Percentiles rank a stretch among this genome's conserved stretches.
Evolutionary conservation across 2,888 invertebrate species (phyloP).

Genomic region (Aphidoletes aphidimyza): DNA sequence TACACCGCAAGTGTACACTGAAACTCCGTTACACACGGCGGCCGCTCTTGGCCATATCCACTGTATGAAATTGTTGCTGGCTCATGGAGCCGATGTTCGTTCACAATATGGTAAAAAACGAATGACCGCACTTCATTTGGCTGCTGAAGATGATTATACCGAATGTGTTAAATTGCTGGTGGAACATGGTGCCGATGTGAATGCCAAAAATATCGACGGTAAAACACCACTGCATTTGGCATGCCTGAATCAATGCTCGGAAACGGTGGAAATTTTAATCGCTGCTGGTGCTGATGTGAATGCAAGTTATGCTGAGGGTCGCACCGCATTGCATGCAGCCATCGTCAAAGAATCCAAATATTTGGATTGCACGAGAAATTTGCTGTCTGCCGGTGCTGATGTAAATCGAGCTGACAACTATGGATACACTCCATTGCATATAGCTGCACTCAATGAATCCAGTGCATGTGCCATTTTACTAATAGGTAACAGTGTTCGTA

Average conservation of each 20-base stretch:
- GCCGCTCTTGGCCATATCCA: constrained; percentile 77
- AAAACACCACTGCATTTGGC: constrained; percentile 89
- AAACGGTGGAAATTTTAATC: constrained; percentile 79
- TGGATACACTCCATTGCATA: constrained; percentile 86
- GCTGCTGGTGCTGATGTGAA: constrained; percentile 74
- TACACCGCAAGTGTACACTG: constrained; percentile 85
- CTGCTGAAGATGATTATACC: constrained; percentile 86
- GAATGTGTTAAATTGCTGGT: constrained; percentile 79
- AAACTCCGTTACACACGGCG: constrained; percentile 86
- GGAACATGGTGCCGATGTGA: constrained; percentile 80
- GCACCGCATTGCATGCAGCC: constrained; percentile 83
- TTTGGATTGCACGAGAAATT: constrained; percentile 75
- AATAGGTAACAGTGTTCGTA: constrained; percentile 67
- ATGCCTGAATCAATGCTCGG: constrained; percentile 80
- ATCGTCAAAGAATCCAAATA: constrained; percentile 78
- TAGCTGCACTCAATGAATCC: constrained; percentile 85
- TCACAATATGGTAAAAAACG: constrained; percentile 77
- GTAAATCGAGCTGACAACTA: constrained; percentile 82
- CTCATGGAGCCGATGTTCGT: constrained; percentile 82
- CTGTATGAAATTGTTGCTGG: constrained; percentile 78
- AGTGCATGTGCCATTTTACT: constrained; percentile 79
- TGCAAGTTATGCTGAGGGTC: constrained; percentile 76
- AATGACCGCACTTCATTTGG: constrained; percentile 82
- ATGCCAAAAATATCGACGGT: constrained; percentile 77
- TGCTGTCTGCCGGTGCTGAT: constrained; percentile 75